Evolutionary conservation across 2,797 vertebrate species (phyloP), one percentile per base, ranked within the genome.

Genomic region (Lacerta viridis): DNA sequence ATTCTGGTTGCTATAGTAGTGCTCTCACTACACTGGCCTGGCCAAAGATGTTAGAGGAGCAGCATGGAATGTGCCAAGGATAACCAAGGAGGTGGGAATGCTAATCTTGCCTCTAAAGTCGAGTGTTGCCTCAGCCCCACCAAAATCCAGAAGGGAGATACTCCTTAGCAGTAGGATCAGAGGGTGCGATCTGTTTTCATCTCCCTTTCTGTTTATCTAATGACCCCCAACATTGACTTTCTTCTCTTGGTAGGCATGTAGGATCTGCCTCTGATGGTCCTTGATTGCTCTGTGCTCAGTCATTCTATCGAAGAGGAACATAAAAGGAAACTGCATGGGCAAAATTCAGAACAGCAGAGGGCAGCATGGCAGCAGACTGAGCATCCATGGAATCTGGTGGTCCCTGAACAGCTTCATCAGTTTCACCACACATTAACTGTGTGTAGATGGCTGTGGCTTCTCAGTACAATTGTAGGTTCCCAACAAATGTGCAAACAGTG

Each of bases 1-100:
- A 84, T 81, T 88, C 89, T 41, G 15, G 69, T 87, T 80, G 72
- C 86, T 80, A 87, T 85, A 82, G 78, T 76, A 88, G 66, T 64
- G 17, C 33, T 85, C n/a, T 59, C 33, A 50, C 33, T 75, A 75
- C 69, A 80, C 3, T 64, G 39, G 17, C 55, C 46, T 61, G 13
- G n/a, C 39, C 29, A 72, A 27, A 84, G 39, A 27, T 29, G 25
- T 61, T 55, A 46, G 41, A 85, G 55, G 10, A 81, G 18, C 20
- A 39, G 20, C 13, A 39, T 39, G 64, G 59, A 80, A 66, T 68
- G 78, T 55, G n/a, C 77, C 41, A 85, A 27, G 10, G n/a, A n/a
- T 36, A 80, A 74, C 8, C 81, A 72, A 72, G 39, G n/a, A 50
- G 23, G 59, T 66, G 39, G 74, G 23, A 80, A n/a, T 80, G 39